Evolutionary conservation across 1,140 invertebrate species (phyloP), one percentile per base, ranked within the genome.

Genomic region (Andrena cerasifolii): DNA sequence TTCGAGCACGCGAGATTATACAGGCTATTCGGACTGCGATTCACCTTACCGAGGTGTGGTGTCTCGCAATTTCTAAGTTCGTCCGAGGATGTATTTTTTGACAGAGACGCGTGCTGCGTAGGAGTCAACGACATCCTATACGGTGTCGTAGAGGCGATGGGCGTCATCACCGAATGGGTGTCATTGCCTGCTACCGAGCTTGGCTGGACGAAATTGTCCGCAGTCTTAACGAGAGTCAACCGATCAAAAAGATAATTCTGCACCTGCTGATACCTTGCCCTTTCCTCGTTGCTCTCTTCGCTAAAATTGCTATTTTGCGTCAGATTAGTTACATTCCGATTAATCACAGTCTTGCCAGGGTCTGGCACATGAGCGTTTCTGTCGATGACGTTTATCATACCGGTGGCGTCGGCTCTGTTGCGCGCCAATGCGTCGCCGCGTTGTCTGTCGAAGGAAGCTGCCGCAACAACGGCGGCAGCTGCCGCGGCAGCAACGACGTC

Each of bases 21-120:
- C 0, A 66, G 49, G 2, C 43, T 86, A 26, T 86, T 87, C 0
- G 83, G 68, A 49, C 67, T 88, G 14, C 72, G 80, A 18, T 67
- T 84, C n/a, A 89, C 80, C 79, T 91, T 89, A 7, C 87, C 89
- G 0, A 91, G 61, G 75, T 88, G 85, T 5, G 90, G 90, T 0
- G 88, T 91, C 6, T 85, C 85, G 18, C 87, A 91, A 26, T 65
- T 87, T 71, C 90, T 79, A 3, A 8, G 2, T 8, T 68, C 78
- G 16, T 68, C 77, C 16, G 5, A 45, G 2, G 18, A 1, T 0
- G 28, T 0, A 7, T 58, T 62, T 14, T 73, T 77, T 0, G 47
- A 7, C 6, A 24, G 24, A 49, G 75, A 56, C 5, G 28, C 2
- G 8, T 49, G 40, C 1, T 49, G 40, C 1, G 40, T 14, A 1